Percentiles rank a stretch among this genome's conserved stretches.
Conservation (phyloP, 2,113 vertebrate species). For the Trichechus manatus region DNA sequence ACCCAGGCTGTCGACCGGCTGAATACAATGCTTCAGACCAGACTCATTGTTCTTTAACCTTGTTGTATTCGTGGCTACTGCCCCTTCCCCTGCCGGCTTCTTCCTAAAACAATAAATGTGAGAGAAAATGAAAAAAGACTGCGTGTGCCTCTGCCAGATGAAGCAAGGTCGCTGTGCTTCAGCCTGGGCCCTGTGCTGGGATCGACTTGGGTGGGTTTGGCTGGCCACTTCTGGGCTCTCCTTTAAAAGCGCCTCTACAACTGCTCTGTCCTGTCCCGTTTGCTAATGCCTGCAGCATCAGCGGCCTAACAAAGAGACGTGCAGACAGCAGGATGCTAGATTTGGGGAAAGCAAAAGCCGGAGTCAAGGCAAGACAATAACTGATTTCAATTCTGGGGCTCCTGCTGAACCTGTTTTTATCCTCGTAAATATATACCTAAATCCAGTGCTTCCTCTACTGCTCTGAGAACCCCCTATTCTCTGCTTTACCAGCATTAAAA, state of each 20-base stretch:
- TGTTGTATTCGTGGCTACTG: slow-evolving; percentile 45
- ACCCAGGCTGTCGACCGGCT: slow-evolving; percentile 62
- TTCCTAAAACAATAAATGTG: slow-evolving; percentile 59
- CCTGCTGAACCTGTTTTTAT: background rate
- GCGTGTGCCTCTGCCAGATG: slow-evolving; percentile 5
- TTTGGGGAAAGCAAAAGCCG: background rate
- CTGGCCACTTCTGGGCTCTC: background rate
- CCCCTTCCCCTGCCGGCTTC: slow-evolving; percentile 27
- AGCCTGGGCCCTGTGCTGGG: background rate
- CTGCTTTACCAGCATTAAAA: background rate
- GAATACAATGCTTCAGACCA: slow-evolving; percentile 53
- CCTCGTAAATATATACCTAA: background rate
- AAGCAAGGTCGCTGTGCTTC: background rate
- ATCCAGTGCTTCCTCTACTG: background rate
- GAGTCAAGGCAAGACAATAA: background rate
- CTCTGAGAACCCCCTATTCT: background rate
- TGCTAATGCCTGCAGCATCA: background rate
- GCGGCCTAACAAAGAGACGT: background rate
- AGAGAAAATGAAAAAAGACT: slow-evolving; percentile 58
- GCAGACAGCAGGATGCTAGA: background rate
- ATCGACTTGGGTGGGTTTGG: fast-evolving
- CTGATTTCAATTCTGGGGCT: background rate
- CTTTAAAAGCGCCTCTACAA: too few species aligned
- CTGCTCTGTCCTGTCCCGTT: background rate
- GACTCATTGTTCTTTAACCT: background rate